These are phyloP conservation scores for Sitta europaea DNA, from an alignment of 2,113 vertebrate genomes.

Conservation along the genomic window DNA sequence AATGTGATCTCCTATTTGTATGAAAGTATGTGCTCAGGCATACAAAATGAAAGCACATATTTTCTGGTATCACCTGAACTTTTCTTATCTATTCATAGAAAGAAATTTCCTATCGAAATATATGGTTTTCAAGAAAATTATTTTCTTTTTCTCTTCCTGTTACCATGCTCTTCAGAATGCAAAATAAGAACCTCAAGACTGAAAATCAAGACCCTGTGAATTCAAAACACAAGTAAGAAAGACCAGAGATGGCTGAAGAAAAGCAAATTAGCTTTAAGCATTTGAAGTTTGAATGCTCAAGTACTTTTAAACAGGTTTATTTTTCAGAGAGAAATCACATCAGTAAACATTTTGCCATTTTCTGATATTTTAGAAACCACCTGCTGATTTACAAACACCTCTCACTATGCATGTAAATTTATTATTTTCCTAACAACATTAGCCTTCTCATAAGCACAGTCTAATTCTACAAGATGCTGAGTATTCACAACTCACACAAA, in stretches of 20 bases:
- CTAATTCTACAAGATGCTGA: neutral
- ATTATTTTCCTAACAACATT: slow-evolving; percentile 31
- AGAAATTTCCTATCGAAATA: neutral
- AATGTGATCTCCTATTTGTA: neutral
- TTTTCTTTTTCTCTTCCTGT: neutral
- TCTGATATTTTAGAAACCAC: slow-evolving; percentile 32
- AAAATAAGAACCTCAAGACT: neutral
- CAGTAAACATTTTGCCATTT: slow-evolving; percentile 30
- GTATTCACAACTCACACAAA: neutral
- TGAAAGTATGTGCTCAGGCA: neutral
- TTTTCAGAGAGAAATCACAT: slow-evolving; percentile 13
- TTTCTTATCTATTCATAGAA: neutral
- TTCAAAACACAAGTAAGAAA: neutral
- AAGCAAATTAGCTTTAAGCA: neutral
- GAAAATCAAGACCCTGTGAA: neutral
- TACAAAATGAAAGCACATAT: neutral
- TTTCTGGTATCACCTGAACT: neutral
- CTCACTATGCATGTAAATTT: neutral
- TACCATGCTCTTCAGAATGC: neutral
- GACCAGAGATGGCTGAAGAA: neutral
- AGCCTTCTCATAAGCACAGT: neutral
- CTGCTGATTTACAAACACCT: slow-evolving; percentile 37
- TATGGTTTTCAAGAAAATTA: neutral
- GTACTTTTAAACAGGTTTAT: neutral
- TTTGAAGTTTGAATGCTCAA: neutral